Evolutionary conservation across 2,888 invertebrate genomes (phyloP).

Genomic region (Lamellibrachia columna): DNA sequence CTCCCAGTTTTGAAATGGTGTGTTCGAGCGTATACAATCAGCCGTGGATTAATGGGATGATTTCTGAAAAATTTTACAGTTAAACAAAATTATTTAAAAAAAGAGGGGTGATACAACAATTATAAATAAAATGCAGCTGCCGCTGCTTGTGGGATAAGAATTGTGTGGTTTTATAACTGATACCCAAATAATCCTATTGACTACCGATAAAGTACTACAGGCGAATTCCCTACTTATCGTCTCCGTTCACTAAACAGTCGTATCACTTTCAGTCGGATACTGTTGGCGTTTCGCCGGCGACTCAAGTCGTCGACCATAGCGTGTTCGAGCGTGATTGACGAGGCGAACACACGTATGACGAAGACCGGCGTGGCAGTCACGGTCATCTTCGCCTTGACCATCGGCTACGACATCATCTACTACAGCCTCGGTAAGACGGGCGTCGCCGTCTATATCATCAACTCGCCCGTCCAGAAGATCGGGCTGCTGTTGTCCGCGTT

Average conservation of each 20-base stretch:
- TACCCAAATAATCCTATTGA: no score
- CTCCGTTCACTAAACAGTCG: neutral
- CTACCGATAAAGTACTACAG: no score
- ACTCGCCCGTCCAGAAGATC: constrained; percentile 22
- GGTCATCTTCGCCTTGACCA: constrained; percentile 26
- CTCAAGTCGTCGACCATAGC: neutral
- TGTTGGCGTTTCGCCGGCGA: neutral
- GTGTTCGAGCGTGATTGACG: constrained; percentile 20
- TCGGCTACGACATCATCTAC: constrained; percentile 27
- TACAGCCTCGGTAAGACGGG: constrained; percentile 27
- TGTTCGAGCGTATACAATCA: no score
- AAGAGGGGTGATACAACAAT: no score
- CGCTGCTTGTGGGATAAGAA: no score
- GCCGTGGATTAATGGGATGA: no score
- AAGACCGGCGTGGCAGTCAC: constrained; percentile 26
- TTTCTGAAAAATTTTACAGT: no score
- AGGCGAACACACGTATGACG: constrained; percentile 27
- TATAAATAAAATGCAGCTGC: no score
- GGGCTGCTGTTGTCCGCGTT: constrained; percentile 20
- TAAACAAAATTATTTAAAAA: no score
- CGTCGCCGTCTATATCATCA: constrained; percentile 22
- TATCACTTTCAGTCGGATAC: neutral
- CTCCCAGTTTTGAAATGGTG: no score
- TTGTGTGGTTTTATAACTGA: no score
- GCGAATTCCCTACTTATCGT: neutral